A percentile compares a stretch with the other conserved stretches of the same genome.
These are phyloP conservation scores for Bryconaethiops microstoma DNA, from an alignment of 2,797 vertebrate genomes.

Conservation along the genomic window DNA sequence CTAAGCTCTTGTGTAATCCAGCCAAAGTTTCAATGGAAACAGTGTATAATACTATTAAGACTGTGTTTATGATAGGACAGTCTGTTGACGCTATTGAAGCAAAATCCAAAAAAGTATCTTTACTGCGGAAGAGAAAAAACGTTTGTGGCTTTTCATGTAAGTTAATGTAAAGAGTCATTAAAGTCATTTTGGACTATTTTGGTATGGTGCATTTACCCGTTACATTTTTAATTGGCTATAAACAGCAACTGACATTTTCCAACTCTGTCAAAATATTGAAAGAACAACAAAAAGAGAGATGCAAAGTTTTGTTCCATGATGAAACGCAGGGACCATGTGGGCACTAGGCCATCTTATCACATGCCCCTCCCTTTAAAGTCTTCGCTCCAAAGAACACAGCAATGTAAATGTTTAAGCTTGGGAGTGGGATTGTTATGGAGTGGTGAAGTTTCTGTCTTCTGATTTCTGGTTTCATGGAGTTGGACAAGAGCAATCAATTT, in stretches of 20 bases:
- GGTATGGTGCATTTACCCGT: too few species aligned
- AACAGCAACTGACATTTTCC: too few species aligned
- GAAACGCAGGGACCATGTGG: not conserved
- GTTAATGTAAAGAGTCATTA: too few species aligned
- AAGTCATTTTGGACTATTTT: too few species aligned
- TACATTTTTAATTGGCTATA: too few species aligned
- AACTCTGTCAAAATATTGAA: too few species aligned
- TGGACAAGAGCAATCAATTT: not conserved
- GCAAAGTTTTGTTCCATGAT: too few species aligned
- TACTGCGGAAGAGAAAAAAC: too few species aligned
- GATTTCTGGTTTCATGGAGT: conserved; percentile 1
- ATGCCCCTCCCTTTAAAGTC: not conserved
- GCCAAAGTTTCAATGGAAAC: not conserved
- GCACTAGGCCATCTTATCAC: conserved; percentile 2
- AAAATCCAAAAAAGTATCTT: too few species aligned
- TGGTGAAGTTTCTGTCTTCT: not conserved
- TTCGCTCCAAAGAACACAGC: not conserved
- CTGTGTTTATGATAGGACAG: not conserved
- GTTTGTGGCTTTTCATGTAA: too few species aligned
- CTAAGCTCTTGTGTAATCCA: not conserved
- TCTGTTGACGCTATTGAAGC: too few species aligned
- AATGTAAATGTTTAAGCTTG: not conserved
- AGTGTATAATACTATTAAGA: not conserved
- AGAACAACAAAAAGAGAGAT: too few species aligned
- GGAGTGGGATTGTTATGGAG: not conserved